These are phyloP conservation scores for Umimayanthus kanabou DNA, from an alignment of 92 coral and sea anemone species.

Conservation along the genomic window DNA sequence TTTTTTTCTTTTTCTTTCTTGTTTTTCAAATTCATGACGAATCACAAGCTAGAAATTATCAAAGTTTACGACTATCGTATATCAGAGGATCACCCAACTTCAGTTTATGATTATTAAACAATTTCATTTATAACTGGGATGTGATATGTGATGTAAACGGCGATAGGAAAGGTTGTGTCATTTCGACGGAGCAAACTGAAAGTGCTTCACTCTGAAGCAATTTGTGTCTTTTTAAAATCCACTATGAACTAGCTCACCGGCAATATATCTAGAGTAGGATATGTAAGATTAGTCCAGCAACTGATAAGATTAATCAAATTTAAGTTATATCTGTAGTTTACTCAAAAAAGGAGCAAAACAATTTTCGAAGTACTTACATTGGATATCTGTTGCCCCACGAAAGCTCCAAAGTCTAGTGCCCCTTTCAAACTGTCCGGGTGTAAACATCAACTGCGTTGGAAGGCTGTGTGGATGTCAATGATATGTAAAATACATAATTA, in stretches of 20 bases:
- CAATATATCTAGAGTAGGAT: neutral
- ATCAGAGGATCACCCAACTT: neutral
- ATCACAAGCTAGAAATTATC: neutral
- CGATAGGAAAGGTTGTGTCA: neutral
- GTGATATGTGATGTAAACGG: neutral
- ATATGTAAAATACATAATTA: slow-evolving; percentile 36
- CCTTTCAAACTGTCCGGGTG: neutral
- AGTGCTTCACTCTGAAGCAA: neutral
- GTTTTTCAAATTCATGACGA: neutral
- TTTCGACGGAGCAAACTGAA: neutral
- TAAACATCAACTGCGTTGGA: neutral
- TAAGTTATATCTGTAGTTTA: neutral
- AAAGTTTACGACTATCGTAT: neutral
- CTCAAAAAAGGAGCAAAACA: neutral
- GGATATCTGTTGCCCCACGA: neutral
- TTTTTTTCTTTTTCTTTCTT: neutral
- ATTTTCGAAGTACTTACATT: neutral
- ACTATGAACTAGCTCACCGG: neutral
- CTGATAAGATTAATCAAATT: neutral
- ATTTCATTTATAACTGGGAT: neutral
- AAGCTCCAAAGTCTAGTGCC: neutral
- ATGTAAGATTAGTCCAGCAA: neutral
- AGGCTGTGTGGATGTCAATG: neutral
- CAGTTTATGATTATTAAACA: no score
- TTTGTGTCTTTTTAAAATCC: neutral